These are phyloP conservation scores for Lithophane socia DNA, from an alignment of 2,888 invertebrate genomes.

Conservation along the genomic window DNA sequence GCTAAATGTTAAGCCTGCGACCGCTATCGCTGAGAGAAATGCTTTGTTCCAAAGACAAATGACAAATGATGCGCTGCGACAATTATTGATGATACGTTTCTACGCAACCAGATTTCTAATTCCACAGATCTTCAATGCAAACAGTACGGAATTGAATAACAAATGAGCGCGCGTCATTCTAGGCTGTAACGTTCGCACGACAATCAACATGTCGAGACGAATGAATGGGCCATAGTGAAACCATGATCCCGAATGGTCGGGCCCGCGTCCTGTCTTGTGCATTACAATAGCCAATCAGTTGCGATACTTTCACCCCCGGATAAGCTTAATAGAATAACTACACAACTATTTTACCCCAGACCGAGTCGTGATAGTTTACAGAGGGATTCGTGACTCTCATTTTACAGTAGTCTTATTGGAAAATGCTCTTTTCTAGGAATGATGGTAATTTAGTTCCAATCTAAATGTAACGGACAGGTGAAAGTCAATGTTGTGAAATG, in stretches of 20 bases:
- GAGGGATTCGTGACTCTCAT: conserved; percentile 87
- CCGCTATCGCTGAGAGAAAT: conserved; percentile 51
- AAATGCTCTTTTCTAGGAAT: conserved; percentile 82
- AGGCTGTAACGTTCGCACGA: conserved; percentile 80
- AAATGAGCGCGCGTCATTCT: conserved; percentile 76
- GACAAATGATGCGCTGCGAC: conserved; percentile 56
- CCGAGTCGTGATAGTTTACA: conserved; percentile 87
- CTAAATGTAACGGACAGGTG: conserved; percentile 83
- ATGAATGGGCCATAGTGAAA: conserved; percentile 82
- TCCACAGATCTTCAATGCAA: conserved; percentile 76
- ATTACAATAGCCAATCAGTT: conserved; percentile 86
- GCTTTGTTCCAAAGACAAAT: conserved; percentile 45
- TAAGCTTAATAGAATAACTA: conserved; percentile 86
- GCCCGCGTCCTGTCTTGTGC: conserved; percentile 75
- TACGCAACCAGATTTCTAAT: conserved; percentile 79
- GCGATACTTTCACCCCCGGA: conserved; percentile 86
- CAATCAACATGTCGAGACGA: conserved; percentile 83
- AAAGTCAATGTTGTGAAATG: conserved; percentile 80
- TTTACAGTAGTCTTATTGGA: conserved; percentile 86
- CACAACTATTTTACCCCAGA: conserved; percentile 83
- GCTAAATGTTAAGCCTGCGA: conserved; percentile 53
- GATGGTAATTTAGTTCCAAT: conserved; percentile 82
- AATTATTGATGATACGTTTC: conserved; percentile 76
- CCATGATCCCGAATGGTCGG: conserved; percentile 83
- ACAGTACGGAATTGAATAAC: conserved; percentile 81